A percentile compares a stretch with the other conserved stretches of the same genome.
Evolutionary conservation across 2,888 invertebrate genomes (phyloP).

Genomic region (Zaprionus obscuricornis): DNA sequence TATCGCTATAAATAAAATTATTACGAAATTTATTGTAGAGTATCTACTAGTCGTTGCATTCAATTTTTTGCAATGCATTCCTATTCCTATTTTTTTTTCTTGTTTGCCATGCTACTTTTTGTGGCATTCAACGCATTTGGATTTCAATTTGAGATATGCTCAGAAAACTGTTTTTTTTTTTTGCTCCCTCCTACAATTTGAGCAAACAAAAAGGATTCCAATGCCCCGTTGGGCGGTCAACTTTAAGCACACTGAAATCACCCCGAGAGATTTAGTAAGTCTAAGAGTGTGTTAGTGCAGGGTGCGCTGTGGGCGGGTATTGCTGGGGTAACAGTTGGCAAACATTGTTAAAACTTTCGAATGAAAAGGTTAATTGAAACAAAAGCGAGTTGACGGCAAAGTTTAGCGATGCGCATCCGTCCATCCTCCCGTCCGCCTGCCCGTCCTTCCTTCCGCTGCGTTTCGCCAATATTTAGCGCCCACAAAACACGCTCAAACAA

Average conservation of each 20-base stretch:
- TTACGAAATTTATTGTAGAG: too few relatives aligned
- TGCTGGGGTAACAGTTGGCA: constrained; percentile 63
- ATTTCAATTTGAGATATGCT: constrained; percentile 68
- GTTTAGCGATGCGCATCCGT: constrained; percentile 69
- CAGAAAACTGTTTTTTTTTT: constrained; percentile 61
- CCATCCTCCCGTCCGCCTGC: too few relatives aligned
- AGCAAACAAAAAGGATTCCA: constrained; percentile 13
- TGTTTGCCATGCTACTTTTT: constrained; percentile 25
- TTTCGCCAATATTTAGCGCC: constrained; percentile 45
- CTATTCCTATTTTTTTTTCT: background rate
- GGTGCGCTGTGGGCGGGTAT: background rate
- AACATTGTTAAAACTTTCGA: constrained; percentile 75
- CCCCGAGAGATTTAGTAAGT: too few relatives aligned
- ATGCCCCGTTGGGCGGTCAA: constrained; percentile 30
- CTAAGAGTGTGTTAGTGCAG: too few relatives aligned
- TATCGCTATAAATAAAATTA: too few relatives aligned
- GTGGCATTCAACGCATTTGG: constrained; percentile 54
- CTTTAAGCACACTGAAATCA: constrained; percentile 27
- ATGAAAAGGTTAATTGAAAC: constrained; percentile 78
- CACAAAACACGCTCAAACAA: background rate
- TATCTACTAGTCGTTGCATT: background rate
- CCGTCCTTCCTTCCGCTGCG: too few relatives aligned
- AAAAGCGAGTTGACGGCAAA: constrained; percentile 73
- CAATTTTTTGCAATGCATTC: too few relatives aligned
- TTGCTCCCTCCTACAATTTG: too few relatives aligned